A percentile compares a stretch with the other conserved stretches of the same genome.
These are phyloP conservation scores for Tragelaphus imberbis DNA, from an alignment of 2,113 vertebrate genomes.

Conservation along the genomic window DNA sequence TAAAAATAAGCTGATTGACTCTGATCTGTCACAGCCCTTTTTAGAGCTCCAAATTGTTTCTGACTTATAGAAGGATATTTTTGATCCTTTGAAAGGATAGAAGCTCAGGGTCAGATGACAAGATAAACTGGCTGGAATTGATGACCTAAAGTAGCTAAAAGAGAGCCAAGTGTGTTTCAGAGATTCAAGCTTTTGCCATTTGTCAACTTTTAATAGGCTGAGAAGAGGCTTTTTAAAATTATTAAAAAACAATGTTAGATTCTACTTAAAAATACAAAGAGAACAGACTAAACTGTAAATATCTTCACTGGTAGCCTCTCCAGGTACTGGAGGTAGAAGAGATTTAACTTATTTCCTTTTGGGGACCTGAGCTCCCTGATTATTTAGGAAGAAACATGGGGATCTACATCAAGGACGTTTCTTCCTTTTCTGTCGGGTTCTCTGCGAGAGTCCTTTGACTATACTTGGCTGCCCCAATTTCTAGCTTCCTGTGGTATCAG, in stretches of 20 bases:
- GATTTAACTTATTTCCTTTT: not conserved
- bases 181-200: not conserved
- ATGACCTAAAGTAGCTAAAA: not conserved
- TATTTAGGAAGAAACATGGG: not conserved
- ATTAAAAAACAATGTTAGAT: not conserved
- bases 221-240: not conserved
- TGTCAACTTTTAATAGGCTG: not conserved
- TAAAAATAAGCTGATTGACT: not conserved
- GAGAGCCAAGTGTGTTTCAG: not conserved
- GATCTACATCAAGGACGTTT: not conserved
- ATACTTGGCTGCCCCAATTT: not conserved
- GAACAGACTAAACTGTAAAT: not conserved
- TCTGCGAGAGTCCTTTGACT: not conserved
- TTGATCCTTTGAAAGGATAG: not conserved
- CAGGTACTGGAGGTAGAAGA: not conserved
- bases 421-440: not conserved
- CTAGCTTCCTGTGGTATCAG: constrained; percentile 10
- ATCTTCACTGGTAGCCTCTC: not conserved
- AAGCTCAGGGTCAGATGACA: not conserved
- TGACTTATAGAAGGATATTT: constrained; percentile 18
- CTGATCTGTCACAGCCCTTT: not conserved
- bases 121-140: not conserved
- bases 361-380: not conserved
- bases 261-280: not conserved
- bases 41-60: not conserved